phyloP scores from a whole-genome alignment of 2,113 vertebrate genomes.

The Paralichthys olivaceus region DNA sequence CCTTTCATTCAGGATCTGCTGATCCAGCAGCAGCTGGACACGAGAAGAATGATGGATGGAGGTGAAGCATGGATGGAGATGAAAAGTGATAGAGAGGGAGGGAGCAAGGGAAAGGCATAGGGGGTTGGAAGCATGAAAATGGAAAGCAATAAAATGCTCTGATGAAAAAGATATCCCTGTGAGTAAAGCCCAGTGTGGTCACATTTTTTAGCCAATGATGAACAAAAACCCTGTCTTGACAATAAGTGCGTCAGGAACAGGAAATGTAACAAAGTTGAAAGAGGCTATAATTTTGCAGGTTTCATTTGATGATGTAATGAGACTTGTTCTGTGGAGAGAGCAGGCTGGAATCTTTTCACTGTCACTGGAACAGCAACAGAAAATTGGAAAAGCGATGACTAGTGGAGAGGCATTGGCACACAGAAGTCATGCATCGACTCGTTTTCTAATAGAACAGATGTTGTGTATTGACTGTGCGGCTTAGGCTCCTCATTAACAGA shows the following conservation, averaged over 20 bases:
- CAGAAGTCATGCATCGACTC: slow-evolving; percentile 12
- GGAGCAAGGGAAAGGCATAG: not conserved
- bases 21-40: slow-evolving; percentile 32
- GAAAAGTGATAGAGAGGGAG: not conserved
- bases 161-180: slow-evolving; percentile 2
- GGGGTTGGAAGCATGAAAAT: not conserved
- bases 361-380: not conserved
- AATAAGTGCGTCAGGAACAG: slow-evolving; percentile 10
- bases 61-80: not conserved
- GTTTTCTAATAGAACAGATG: slow-evolving; percentile 2
- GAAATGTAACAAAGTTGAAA: not conserved
- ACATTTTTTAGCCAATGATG: not conserved
- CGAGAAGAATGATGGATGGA: slow-evolving; percentile 19
- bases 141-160: not conserved
- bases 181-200: slow-evolving; percentile 2
- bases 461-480: slow-evolving; percentile 3
- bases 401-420: not conserved
- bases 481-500: slow-evolving; percentile 1
- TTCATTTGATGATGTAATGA: slow-evolving; percentile 20
- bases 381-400: slow-evolving; percentile 8
- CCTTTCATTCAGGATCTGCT: slow-evolving; percentile 36
- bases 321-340: not conserved
- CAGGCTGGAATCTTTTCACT: not conserved
- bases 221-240: slow-evolving; percentile 4
- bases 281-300: slow-evolving; percentile 7